Evolutionary conservation across 1,140 invertebrate genomes (phyloP).

Genomic region (Dufourea novaeangliae): DNA sequence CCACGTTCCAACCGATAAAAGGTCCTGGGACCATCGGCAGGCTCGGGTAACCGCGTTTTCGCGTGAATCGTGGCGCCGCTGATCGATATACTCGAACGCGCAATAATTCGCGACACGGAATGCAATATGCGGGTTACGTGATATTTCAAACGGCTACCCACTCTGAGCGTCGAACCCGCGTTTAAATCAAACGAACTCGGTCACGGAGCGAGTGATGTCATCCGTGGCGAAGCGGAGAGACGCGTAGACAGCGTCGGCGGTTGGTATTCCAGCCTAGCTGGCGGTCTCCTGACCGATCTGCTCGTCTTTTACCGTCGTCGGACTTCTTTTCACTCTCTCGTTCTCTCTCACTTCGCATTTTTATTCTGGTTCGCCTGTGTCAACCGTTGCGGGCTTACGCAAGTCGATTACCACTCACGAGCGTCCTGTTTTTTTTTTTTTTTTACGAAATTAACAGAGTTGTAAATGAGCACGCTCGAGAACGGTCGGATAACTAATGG

Average conservation of each 20-base stretch:
- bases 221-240: conserved; percentile 10
- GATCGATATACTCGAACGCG: conserved; percentile 21
- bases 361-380: not conserved
- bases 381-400: conserved; percentile 5
- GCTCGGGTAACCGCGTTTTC: not conserved
- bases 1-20: not conserved
- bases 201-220: conserved; percentile 30
- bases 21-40: not conserved
- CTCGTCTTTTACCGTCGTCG: not conserved
- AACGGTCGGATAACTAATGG: conserved; percentile 61
- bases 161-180: conserved; percentile 2
- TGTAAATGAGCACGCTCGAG: conserved; percentile 54
- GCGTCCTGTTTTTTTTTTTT: conserved; percentile 22
- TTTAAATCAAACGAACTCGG: conserved; percentile 39
- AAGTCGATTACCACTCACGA: conserved; percentile 37
- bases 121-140: conserved; percentile 38
- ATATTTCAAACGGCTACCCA: conserved; percentile 35
- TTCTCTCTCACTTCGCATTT: not conserved
- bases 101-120: conserved; percentile 34
- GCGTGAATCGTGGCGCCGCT: not conserved
- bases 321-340: no score
- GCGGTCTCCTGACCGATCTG: conserved; percentile 13
- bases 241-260: conserved; percentile 7
- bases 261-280: conserved; percentile 14
- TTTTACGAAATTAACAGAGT: conserved; percentile 66